Percentiles rank a stretch among this genome's conserved stretches.
These are phyloP conservation scores for Xylocopa sonorina DNA, from an alignment of 1,140 invertebrate species.

Conservation along the genomic window DNA sequence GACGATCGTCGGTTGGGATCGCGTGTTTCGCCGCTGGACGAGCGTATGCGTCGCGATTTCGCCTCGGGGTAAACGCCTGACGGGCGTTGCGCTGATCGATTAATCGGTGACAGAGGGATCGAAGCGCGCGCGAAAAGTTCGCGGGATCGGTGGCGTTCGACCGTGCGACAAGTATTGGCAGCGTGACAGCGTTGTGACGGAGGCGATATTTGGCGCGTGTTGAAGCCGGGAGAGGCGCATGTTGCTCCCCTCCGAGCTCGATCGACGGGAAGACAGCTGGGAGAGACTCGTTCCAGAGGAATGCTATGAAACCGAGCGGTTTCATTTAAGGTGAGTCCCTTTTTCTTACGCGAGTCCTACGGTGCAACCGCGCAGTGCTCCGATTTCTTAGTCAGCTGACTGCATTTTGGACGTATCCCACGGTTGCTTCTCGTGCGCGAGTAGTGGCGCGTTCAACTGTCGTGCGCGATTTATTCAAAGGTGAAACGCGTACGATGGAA, in stretches of 20 bases:
- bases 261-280: slow-evolving; percentile 56
- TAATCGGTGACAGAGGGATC: not conserved
- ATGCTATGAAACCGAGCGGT: slow-evolving; percentile 48
- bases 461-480: not conserved
- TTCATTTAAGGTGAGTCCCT: slow-evolving; percentile 50
- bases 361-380: not conserved
- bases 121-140: no score
- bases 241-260: slow-evolving; percentile 55
- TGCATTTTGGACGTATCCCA: not conserved
- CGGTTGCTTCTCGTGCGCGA: no score
- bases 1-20: not conserved
- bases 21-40: no score
- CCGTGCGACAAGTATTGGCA: not conserved
- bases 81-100: slow-evolving; percentile 8
- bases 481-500: not conserved
- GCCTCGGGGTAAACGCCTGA: slow-evolving; percentile 20
- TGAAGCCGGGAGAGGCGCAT: slow-evolving; percentile 51
- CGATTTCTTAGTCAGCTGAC: slow-evolving; percentile 26
- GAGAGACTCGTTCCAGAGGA: slow-evolving; percentile 35
- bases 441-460: no score
- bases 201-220: slow-evolving; percentile 17
- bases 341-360: not conserved
- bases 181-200: not conserved
- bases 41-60: not conserved
- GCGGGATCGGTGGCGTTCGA: no score